Conservation (phyloP, 2,113 vertebrate species). For the Gymnocephalus cernua region DNA sequence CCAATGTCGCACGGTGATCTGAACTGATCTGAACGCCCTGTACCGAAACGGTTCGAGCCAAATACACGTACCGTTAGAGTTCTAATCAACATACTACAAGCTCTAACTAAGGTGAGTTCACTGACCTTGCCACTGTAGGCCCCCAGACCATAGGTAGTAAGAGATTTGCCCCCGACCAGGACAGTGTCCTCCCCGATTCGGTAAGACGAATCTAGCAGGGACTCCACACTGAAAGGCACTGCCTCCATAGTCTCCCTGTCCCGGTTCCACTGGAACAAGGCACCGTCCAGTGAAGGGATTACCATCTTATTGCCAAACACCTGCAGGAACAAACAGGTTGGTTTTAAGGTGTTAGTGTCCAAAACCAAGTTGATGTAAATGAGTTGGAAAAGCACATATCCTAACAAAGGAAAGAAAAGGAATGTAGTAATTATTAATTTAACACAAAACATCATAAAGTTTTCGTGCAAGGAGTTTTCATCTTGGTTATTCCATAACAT, state of each 20-base stretch:
- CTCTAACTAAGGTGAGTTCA: not conserved
- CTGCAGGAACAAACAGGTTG: constrained; percentile 73
- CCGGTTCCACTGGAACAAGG: constrained; percentile 97
- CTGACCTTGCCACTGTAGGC: constrained; percentile 94
- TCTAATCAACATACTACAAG: not conserved
- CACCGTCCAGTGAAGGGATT: constrained; percentile 97
- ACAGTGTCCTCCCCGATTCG: constrained; percentile 96
- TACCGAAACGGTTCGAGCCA: too few species aligned
- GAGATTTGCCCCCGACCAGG: constrained; percentile 95
- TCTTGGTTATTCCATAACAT: not conserved
- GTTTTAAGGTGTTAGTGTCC: not conserved
- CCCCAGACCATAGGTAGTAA: constrained; percentile 95
- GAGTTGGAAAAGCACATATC: not conserved
- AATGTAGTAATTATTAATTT: not conserved
- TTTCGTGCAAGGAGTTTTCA: not conserved
- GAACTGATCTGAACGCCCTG: too few species aligned
- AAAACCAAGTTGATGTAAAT: not conserved
- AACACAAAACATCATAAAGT: not conserved
- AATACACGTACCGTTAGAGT: too few species aligned
- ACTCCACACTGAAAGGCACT: constrained; percentile 97
- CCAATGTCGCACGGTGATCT: too few species aligned
- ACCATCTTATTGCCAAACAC: constrained; percentile 98
- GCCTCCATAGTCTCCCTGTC: constrained; percentile 97
- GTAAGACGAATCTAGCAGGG: constrained; percentile 96
- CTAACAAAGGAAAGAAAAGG: not conserved